Evolutionary conservation across 2,888 invertebrate genomes (phyloP), one percentile per base, ranked within the genome.

Genomic region (Cotesia congregata): DNA sequence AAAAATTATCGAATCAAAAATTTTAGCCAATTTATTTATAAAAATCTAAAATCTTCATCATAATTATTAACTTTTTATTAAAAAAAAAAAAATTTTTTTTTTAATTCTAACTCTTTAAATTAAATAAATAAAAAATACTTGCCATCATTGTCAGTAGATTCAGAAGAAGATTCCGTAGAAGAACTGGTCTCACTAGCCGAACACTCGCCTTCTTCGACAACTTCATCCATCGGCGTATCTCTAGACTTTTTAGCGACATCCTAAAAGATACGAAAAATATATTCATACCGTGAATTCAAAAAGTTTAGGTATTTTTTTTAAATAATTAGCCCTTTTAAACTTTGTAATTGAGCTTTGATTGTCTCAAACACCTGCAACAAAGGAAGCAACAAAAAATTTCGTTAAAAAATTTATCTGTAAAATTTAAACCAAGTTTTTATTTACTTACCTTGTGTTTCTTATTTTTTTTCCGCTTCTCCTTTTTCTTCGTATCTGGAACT

Each of bases 151-250:
- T 82, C 83, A 72, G 82, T 82, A 68, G 79, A 80, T 74, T 82
- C 83, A 39, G 82, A 79, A 75, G 82, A 82, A 79, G 74, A 78
- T 70, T 85, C 83, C 72, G 78, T 81, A 78, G 62, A 50, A 20
- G 40, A 72, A 65, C 65, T 65, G 9, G 67, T 82, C 83, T 89
- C 90, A 83, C 91, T 92, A 67, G 91, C 92, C 81, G 93, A 92
- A 88, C 93, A 94, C 90, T 94, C 94, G 12, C 94, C 94, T 87
- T 94, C 93, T 90, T 94, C 94, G 70, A 92, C 85, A 81, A 89
- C 90, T 50, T 81, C 80, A 65, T 84, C 84, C 77, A 80, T 78
- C 72, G 75, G 78, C 65, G 75, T 79, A 83, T 76, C 82, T 88
- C 86, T 80, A 82, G 80, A 41, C 78, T 86, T 87, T 83, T 86